Conservation (phyloP, 2,888 invertebrate genomes). For the Phaonia tiefii region DNA sequence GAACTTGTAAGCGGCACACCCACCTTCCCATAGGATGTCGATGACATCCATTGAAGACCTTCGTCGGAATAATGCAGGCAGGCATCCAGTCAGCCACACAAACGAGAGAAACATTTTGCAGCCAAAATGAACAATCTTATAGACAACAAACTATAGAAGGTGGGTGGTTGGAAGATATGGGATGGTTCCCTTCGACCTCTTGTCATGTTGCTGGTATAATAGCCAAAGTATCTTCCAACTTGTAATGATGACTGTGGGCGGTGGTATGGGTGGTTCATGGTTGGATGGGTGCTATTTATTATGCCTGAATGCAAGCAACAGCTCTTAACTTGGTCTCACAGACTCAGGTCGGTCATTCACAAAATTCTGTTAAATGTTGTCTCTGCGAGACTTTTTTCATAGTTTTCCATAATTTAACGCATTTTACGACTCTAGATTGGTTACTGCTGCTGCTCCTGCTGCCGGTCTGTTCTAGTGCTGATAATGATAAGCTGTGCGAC, state of each 20-base stretch:
- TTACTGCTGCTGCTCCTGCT: slow-evolving; percentile 3
- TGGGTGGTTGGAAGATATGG: not conserved
- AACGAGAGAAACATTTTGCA: slow-evolving; percentile 59
- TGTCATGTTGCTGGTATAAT: not conserved
- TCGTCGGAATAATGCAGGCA: slow-evolving; percentile 48
- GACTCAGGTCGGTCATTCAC: slow-evolving; percentile 45
- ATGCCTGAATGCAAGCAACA: slow-evolving; percentile 54
- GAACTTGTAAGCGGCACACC: not conserved
- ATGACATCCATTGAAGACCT: not conserved
- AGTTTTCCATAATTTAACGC: slow-evolving; percentile 50
- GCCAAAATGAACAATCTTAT: slow-evolving; percentile 58
- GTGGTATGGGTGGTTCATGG: not conserved
- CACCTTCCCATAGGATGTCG: not conserved
- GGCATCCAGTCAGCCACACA: slow-evolving; percentile 52
- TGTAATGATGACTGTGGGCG: slow-evolving; percentile 14
- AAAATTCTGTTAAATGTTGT: slow-evolving; percentile 25
- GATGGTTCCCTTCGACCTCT: slow-evolving; percentile 8
- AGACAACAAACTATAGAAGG: too few relatives aligned
- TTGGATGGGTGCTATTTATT: slow-evolving; percentile 50
- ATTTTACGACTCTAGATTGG: slow-evolving; percentile 16
- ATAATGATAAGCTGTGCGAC: slow-evolving; percentile 57
- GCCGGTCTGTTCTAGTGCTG: slow-evolving; percentile 57
- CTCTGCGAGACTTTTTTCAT: slow-evolving; percentile 28
- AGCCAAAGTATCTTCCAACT: not conserved
- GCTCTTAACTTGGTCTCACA: slow-evolving; percentile 37